Evolutionary conservation across 2,113 vertebrate genomes (phyloP).

Genomic region (Ornithorhynchus anatinus): DNA sequence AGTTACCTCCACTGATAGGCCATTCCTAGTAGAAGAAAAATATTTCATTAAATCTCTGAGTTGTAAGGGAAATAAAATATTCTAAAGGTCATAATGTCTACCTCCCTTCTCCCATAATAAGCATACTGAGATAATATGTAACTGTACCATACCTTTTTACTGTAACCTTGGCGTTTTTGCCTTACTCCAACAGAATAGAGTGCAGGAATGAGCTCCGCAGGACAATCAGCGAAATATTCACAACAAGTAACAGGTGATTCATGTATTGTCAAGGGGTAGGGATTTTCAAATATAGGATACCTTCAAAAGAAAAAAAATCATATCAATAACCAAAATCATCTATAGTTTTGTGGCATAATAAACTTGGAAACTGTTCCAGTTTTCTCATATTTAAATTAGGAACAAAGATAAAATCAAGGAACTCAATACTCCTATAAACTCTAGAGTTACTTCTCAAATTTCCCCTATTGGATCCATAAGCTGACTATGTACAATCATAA

Average conservation of each 20-base stretch:
- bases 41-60: no score
- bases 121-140: conserved; percentile 2
- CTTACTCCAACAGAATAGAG: conserved; percentile 96
- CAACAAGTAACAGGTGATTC: conserved; percentile 99
- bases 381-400: background rate
- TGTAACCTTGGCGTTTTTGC: conserved; percentile 98
- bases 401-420: background rate
- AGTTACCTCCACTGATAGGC: conserved; percentile 97
- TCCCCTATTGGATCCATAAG: no score
- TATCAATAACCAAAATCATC: background rate
- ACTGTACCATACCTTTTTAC: conserved; percentile 89
- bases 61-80: no score
- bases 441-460: background rate
- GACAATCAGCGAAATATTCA: conserved; percentile 97
- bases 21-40: conserved; percentile 84
- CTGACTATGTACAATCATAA: no score
- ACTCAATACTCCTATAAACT: background rate
- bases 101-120: no score
- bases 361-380: background rate
- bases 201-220: conserved; percentile 96
- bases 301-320: conserved; percentile 64
- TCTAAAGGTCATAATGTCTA: no score
- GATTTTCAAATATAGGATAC: conserved; percentile 99
- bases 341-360: background rate
- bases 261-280: conserved; percentile 95